phyloP scores from a whole-genome alignment of 2,797 vertebrate species.

The Pyrrhura leucotis region DNA sequence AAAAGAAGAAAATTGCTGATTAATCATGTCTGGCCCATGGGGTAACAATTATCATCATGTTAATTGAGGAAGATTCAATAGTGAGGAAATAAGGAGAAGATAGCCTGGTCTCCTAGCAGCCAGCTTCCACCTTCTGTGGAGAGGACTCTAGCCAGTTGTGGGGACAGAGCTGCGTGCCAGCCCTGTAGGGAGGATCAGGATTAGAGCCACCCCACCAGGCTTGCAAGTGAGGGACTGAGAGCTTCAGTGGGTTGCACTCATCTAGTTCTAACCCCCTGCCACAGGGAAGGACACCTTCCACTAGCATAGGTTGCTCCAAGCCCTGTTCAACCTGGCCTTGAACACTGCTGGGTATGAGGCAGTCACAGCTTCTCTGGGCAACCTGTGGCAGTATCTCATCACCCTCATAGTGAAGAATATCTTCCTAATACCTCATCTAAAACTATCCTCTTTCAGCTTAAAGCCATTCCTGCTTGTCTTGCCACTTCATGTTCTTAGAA shows the following conservation, averaged over 20 bases:
- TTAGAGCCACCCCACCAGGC: not conserved
- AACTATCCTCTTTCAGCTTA: not conserved
- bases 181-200: not conserved
- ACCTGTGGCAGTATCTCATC: not conserved
- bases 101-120: not conserved
- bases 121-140: not conserved
- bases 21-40: constrained; percentile 62
- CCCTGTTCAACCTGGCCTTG: not conserved
- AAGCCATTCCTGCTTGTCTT: not conserved
- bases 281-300: not conserved
- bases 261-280: not conserved
- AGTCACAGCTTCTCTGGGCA: not conserved
- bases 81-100: not conserved
- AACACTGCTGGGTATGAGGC: not conserved
- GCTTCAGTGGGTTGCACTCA: not conserved
- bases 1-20: constrained; percentile 46
- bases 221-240: not conserved
- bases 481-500: not conserved
- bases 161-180: not conserved
- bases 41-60: constrained; percentile 31
- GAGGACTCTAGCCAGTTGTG: not conserved
- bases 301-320: not conserved
- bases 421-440: not conserved
- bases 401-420: not conserved
- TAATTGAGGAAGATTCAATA: constrained; percentile 4